Percentiles rank a stretch among this genome's conserved stretches.
These are phyloP conservation scores for Enteromius viviparus DNA, from an alignment of 2,797 vertebrate species.

Conservation along the genomic window DNA sequence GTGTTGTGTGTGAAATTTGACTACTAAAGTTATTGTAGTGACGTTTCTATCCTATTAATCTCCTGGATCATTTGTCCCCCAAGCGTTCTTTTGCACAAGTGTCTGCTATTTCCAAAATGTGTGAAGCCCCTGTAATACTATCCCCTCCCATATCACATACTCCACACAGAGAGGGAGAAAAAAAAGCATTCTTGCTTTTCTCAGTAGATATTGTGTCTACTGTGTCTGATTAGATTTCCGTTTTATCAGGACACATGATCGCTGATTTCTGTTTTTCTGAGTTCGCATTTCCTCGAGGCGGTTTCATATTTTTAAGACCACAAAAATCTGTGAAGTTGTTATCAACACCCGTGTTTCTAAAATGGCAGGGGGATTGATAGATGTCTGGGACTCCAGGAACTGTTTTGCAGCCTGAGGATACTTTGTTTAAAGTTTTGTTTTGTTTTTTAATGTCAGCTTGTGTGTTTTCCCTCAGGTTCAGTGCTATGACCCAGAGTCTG, in stretches of 20 bases:
- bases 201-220: slow-evolving; percentile 1
- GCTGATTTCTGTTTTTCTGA: slow-evolving; percentile 2
- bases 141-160: slow-evolving; percentile 4
- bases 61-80: neutral
- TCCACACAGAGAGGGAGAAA: slow-evolving; percentile 30
- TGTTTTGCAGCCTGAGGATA: slow-evolving; percentile 8
- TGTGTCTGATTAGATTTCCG: slow-evolving; percentile 8
- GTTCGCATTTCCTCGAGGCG: neutral
- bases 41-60: slow-evolving; percentile 1
- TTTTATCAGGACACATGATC: neutral
- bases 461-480: slow-evolving; percentile 84
- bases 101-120: slow-evolving; percentile 41
- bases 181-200: slow-evolving; percentile 32
- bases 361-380: neutral
- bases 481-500: slow-evolving; percentile 91
- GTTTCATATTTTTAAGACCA: neutral
- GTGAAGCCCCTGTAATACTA: slow-evolving; percentile 20
- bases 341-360: neutral
- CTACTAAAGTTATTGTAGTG: neutral
- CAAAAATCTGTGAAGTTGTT: neutral
- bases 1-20: neutral
- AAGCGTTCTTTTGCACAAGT: slow-evolving; percentile 26
- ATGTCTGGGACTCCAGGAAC: neutral
- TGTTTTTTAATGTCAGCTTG: neutral
- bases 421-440: neutral